Base-by-base conservation (phyloP, 92 coral and sea anemone species). In the Epizoanthus illoricatus region DNA sequence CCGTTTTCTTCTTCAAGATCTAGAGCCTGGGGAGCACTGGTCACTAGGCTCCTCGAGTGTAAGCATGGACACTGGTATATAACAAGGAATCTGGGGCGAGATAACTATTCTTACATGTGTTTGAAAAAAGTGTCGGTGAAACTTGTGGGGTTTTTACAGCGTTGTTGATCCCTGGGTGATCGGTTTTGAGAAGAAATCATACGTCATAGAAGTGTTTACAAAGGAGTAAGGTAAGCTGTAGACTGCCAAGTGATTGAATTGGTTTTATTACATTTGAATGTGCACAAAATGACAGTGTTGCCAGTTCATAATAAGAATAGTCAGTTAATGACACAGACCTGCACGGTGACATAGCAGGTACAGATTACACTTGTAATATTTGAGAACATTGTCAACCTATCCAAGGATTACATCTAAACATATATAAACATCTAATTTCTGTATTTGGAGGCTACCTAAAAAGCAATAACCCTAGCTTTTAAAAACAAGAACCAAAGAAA, bases 1-100 rank as follows among this genome's bases (percentile, higher is more conserved):
- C 80, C 80, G 80, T 74, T 16, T 74, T 63, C 82, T 42, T 45
- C 21, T 61, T 63, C 20, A 63, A 52, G 80, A 3, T 16, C 17
- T 6, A 59, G 20, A 43, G 82, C 69, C 24, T 78, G 82, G 82
- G 59, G 49, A 45, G 3, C 20, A 63, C 71, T 78, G 21, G 82
- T 78, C 65, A 63, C 71, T 52, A 78, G 82, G 6, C 56, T 78
- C 56, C 28, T 36, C 61, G 61, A 60, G 59, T 18, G 15, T 49
- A 49, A 49, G 56, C 11, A 8, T 7, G 56, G 56, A 49, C 56
- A 10, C 2, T 49, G 15, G 0, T 0, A 7, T 45, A 13, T 11
- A 7, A 43, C 49, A 43, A 43, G 56, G 56, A 49, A 7, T 2
- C 56, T 49, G 56, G 56, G 56, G 1, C 56, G 56, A 11, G 56